Evolutionary conservation across 1,140 invertebrate species (phyloP).

Genomic region (Lucilia cuprina): DNA sequence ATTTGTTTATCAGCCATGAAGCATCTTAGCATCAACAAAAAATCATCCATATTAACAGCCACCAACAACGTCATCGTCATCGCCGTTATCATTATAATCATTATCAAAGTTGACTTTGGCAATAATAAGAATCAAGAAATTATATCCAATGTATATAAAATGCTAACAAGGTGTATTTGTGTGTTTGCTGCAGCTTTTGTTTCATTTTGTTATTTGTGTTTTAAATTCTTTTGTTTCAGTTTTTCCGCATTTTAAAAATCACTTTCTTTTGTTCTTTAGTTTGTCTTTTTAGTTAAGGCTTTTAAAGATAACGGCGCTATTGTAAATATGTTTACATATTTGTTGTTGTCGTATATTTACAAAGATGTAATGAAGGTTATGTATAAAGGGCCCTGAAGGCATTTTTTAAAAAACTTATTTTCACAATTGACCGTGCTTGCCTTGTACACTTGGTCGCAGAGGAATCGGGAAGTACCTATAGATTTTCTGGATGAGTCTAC

Average conservation of each 20-base stretch:
- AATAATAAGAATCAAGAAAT: not conserved
- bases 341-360: too few relatives aligned
- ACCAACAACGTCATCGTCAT: not conserved
- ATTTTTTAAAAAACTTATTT: too few relatives aligned
- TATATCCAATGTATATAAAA: not conserved
- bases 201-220: not conserved
- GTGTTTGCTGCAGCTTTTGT: not conserved
- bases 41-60: not conserved
- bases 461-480: too few relatives aligned
- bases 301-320: not conserved
- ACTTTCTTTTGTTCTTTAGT: not conserved
- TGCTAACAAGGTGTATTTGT: not conserved
- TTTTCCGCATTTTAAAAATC: not conserved
- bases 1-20: conserved; percentile 3
- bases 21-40: not conserved
- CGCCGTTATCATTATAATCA: not conserved
- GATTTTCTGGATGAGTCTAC: too few relatives aligned
- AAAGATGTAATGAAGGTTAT: too few relatives aligned
- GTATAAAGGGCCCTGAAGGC: too few relatives aligned
- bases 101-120: not conserved
- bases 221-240: not conserved
- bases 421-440: too few relatives aligned
- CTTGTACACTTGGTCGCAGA: not conserved
- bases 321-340: too few relatives aligned
- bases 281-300: not conserved